phyloP scores from a whole-genome alignment of 2,888 invertebrate species.

The Leistus spinibarbis region DNA sequence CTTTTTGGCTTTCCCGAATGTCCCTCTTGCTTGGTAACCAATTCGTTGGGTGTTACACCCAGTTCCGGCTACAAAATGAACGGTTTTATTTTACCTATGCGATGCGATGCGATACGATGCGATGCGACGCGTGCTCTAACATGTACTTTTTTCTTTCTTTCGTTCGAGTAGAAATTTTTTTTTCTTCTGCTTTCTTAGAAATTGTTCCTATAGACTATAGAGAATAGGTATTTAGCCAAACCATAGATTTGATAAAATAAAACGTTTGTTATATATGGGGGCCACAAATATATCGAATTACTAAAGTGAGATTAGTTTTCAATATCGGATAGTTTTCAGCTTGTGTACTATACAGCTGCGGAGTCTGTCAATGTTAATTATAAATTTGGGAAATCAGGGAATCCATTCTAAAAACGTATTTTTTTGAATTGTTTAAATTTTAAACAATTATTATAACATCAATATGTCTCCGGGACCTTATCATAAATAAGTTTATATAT shows the following conservation, averaged over 20 bases:
- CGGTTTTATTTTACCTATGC: not conserved
- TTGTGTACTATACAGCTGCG: not conserved
- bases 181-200: not conserved
- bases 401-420: not conserved
- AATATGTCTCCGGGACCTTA: too few relatives aligned
- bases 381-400: not conserved
- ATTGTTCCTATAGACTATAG: too few relatives aligned
- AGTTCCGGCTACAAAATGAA: not conserved
- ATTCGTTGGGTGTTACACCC: not conserved
- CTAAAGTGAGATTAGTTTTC: slow-evolving; percentile 4
- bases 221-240: not conserved
- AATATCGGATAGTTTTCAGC: not conserved
- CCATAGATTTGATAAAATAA: not conserved
- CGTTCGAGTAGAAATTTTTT: not conserved
- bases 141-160: not conserved
- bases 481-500: too few relatives aligned
- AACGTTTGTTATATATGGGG: not conserved
- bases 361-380: not conserved
- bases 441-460: not conserved
- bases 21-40: not conserved
- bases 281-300: slow-evolving; percentile 2
- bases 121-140: not conserved
- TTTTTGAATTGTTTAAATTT: not conserved
- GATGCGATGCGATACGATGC: too few relatives aligned
- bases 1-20: not conserved